These are phyloP conservation scores for Bombyx mandarina DNA, from an alignment of 1,140 invertebrate species.

Conservation along the genomic window DNA sequence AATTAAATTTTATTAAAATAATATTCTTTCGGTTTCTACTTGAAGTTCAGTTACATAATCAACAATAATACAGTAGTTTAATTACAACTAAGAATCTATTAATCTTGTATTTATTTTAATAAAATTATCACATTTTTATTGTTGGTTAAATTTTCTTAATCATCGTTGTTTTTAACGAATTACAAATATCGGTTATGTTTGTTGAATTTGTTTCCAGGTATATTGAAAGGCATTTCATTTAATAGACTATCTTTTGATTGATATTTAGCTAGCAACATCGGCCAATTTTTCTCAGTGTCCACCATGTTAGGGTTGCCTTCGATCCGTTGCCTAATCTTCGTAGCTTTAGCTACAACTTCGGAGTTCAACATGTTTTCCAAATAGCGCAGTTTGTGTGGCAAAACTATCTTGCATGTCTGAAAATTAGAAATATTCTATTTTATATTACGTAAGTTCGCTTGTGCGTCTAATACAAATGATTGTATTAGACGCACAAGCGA, in stretches of 20 bases:
- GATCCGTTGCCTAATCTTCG: conserved; percentile 46
- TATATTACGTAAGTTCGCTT: too few relatives aligned
- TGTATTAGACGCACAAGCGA: too few relatives aligned
- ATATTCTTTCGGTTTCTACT: too few relatives aligned
- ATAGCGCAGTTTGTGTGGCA: conserved; percentile 54
- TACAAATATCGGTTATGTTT: not conserved
- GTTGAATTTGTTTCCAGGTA: conserved; percentile 29
- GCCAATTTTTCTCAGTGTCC: conserved; percentile 47
- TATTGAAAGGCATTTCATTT: conserved; percentile 17
- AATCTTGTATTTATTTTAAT: too few relatives aligned
- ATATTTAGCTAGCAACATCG: conserved; percentile 42
- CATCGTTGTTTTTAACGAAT: too few relatives aligned
- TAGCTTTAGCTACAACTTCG: conserved; percentile 49
- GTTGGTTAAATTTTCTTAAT: too few relatives aligned
- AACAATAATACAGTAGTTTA: too few relatives aligned
- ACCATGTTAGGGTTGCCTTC: conserved; percentile 43
- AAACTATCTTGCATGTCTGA: conserved; percentile 48
- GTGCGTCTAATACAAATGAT: too few relatives aligned
- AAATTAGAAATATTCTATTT: conserved; percentile 5
- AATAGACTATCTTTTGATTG: conserved; percentile 36
- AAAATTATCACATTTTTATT: too few relatives aligned
- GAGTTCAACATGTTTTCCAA: conserved; percentile 60
- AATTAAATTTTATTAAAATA: too few relatives aligned
- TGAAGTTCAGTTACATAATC: too few relatives aligned
- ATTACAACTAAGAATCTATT: too few relatives aligned